Conservation (phyloP, 1,140 invertebrate species). For the Aricia agestis region DNA sequence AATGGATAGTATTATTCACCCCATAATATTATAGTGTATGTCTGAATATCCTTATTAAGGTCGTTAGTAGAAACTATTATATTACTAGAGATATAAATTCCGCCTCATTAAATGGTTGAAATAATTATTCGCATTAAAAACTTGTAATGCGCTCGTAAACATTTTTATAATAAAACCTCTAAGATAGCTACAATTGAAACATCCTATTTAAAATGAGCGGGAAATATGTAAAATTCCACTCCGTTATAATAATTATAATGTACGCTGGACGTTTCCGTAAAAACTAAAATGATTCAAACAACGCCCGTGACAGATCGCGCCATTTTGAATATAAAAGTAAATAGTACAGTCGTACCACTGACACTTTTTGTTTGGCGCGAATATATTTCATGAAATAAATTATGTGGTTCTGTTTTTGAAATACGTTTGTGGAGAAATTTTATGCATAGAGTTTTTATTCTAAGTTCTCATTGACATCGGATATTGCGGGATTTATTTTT, state of each 20-base stretch:
- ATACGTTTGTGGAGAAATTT: neutral
- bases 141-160: neutral
- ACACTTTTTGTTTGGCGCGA: constrained; percentile 34
- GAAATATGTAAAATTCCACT: constrained; percentile 8
- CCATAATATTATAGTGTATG: too few relatives aligned
- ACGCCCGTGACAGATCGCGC: constrained; percentile 40
- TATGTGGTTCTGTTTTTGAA: constrained; percentile 15
- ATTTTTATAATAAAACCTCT: neutral
- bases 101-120: too few relatives aligned
- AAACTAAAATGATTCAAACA: constrained; percentile 38
- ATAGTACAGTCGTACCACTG: constrained; percentile 36
- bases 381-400: constrained; percentile 28
- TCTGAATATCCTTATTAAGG: too few relatives aligned
- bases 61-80: too few relatives aligned
- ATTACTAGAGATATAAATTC: too few relatives aligned
- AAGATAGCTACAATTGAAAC: neutral
- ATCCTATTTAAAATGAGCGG: neutral
- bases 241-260: constrained; percentile 5
- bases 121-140: too few relatives aligned
- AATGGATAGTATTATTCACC: too few relatives aligned
- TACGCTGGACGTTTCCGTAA: constrained; percentile 33
- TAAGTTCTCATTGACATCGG: neutral
- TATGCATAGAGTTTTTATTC: constrained; percentile 16
- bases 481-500: neutral
- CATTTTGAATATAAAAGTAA: constrained; percentile 42